These are phyloP conservation scores for Chanos chanos DNA, from an alignment of 2,797 vertebrate genomes.

Conservation along the genomic window DNA sequence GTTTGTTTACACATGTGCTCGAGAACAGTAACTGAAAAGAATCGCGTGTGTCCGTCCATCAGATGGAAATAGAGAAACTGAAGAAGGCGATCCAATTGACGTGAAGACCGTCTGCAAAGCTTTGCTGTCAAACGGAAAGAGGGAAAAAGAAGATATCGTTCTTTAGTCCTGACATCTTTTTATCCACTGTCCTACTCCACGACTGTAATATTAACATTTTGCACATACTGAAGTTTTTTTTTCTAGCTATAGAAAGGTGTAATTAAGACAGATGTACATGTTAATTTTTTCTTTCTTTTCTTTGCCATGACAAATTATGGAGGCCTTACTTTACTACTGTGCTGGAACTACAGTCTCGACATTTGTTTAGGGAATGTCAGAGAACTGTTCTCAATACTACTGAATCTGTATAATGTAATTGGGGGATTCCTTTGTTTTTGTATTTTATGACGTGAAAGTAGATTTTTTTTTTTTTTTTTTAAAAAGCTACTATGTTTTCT, in stretches of 20 bases:
- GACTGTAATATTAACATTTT: conserved; percentile 71
- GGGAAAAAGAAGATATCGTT: conserved; percentile 22
- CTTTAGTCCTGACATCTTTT: conserved; percentile 27
- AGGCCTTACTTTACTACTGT: conserved; percentile 94
- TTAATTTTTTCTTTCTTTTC: conserved; percentile 62
- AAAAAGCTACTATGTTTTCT: conserved; percentile 73
- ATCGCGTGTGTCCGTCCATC: conserved; percentile 26
- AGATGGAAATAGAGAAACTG: conserved; percentile 92
- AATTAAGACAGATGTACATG: conserved; percentile 68
- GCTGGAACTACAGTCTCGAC: conserved; percentile 76
- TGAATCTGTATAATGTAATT: conserved; percentile 88
- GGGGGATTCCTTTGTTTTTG: conserved; percentile 63
- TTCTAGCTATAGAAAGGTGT: conserved; percentile 60
- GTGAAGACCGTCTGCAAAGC: conserved; percentile 65
- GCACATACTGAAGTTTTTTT: conserved; percentile 73
- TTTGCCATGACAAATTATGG: conserved; percentile 81
- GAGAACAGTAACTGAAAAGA: neutral
- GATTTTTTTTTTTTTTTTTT: conserved; percentile 64
- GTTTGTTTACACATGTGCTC: too few species aligned
- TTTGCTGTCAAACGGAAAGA: conserved; percentile 14
- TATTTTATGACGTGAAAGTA: conserved; percentile 66
- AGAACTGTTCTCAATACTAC: conserved; percentile 83
- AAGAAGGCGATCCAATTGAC: conserved; percentile 81
- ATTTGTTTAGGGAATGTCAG: conserved; percentile 50
- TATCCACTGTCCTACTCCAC: conserved; percentile 64